These are phyloP conservation scores for Trisateles emortualis DNA, from an alignment of 2,888 invertebrate genomes.

Conservation along the genomic window DNA sequence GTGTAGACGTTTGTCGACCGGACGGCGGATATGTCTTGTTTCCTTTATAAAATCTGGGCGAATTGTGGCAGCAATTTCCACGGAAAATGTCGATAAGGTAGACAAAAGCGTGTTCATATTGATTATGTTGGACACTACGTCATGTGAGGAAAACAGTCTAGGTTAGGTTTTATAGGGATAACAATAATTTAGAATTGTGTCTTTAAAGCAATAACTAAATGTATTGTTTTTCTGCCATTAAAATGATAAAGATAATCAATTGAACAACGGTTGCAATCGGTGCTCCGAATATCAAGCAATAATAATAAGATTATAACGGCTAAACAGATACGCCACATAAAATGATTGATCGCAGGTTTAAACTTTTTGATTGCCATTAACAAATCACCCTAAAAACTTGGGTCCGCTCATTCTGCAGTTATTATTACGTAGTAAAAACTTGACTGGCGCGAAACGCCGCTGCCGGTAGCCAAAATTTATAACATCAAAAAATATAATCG, in stretches of 20 bases:
- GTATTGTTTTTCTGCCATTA: too few relatives aligned
- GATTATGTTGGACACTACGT: not conserved
- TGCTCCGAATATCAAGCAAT: not conserved
- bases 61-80: constrained; percentile 7
- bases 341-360: constrained; percentile 34
- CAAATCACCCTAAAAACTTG: constrained; percentile 32
- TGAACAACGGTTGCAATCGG: too few relatives aligned
- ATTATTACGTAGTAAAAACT: constrained; percentile 43
- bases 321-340: constrained; percentile 8
- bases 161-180: too few relatives aligned
- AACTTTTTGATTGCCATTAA: constrained; percentile 36
- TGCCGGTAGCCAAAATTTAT: constrained; percentile 34
- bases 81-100: not conserved
- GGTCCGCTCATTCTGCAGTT: constrained; percentile 30
- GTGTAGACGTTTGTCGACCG: constrained; percentile 17
- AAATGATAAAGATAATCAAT: too few relatives aligned
- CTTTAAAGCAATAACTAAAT: too few relatives aligned
- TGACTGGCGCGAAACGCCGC: constrained; percentile 18
- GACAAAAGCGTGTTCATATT: not conserved
- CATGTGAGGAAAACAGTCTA: too few relatives aligned
- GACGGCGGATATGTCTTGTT: constrained; percentile 18
- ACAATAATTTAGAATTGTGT: too few relatives aligned
- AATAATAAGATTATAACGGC: not conserved
- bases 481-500: constrained; percentile 49
- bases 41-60: constrained; percentile 9